Evolutionary conservation across 2,888 invertebrate species (phyloP), one percentile per base, ranked within the genome.

Genomic region (Gandaritis pyraliata): DNA sequence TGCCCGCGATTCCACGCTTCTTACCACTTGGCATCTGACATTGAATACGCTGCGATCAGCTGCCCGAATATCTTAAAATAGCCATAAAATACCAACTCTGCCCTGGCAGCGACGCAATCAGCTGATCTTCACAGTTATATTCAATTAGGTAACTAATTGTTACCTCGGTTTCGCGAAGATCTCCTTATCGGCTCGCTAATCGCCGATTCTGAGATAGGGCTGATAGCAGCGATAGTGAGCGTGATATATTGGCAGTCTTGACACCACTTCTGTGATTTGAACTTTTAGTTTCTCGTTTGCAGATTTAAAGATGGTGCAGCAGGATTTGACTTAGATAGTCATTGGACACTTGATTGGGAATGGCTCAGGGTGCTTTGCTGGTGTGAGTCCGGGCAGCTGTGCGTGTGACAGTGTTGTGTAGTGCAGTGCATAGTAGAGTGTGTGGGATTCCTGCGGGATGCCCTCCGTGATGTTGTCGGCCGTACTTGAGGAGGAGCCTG

Each of bases 401-500:
- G 58, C 57, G 79, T 50, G 64, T 64, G 59, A 64, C 71, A 80
- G 86, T 88, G 85, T 79, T 85, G 91, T 91, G 87, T 79, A 82
- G 87, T 87, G 89, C 75, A 81, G 87, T 89, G 88, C 16, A 16
- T 85, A 78, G 80, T 80, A 83, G 86, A 86, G 85, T 71, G 80
- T 76, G 82, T 77, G 82, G 74, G 82, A 80, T 76, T 84, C 82
- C 78, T 76, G 70, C 87, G 92, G 89, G 72, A 92, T 92, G 92
- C 92, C 92, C 81, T 93, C 94, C 89, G 95, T 94, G 80, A 95
- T 95, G 94, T 92, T 95, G 93, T 95, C 95, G 74, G 95, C 94
- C 74, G 94, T 95, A 86, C 93, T 95, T 78, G 95, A 95, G 91
- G 95, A 95, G 90, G 95, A 95, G 88, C 94, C 94, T 71, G 96